These are phyloP conservation scores for Pterois miles DNA, from an alignment of 2,797 vertebrate genomes.

Conservation along the genomic window DNA sequence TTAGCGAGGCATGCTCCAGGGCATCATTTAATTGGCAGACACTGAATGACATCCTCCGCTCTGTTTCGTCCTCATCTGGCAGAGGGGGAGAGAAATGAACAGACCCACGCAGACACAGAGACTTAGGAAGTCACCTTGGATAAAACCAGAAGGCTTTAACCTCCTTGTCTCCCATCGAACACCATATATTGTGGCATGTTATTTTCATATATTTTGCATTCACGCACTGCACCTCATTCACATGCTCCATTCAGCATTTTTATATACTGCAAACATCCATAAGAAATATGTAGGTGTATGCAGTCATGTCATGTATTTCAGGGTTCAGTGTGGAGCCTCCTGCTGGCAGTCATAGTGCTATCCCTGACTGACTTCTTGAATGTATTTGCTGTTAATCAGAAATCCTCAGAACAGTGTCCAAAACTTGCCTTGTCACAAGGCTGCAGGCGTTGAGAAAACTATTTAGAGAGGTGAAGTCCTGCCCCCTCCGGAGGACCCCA, in stretches of 20 bases:
- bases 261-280: not conserved
- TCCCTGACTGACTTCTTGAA: not conserved
- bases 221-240: not conserved
- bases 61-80: conserved; percentile 31
- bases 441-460: not conserved
- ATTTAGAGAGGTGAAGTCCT: too few species aligned
- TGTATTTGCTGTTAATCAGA: not conserved
- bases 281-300: not conserved
- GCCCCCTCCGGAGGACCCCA: too few species aligned
- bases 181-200: not conserved
- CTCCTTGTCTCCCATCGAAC: conserved; percentile 9
- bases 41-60: conserved; percentile 56
- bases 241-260: not conserved
- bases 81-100: conserved; percentile 21
- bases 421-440: too few species aligned
- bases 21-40: conserved; percentile 78
- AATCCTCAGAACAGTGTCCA: not conserved
- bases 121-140: conserved; percentile 57
- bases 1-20: conserved; percentile 70
- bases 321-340: not conserved
- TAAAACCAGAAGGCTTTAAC: conserved; percentile 22
- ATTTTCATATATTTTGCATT: conserved; percentile 21
- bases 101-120: conserved; percentile 6
- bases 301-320: not conserved
- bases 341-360: not conserved